Conservation (phyloP, 2,797 vertebrate genomes). For the Myotis vivesi region DNA sequence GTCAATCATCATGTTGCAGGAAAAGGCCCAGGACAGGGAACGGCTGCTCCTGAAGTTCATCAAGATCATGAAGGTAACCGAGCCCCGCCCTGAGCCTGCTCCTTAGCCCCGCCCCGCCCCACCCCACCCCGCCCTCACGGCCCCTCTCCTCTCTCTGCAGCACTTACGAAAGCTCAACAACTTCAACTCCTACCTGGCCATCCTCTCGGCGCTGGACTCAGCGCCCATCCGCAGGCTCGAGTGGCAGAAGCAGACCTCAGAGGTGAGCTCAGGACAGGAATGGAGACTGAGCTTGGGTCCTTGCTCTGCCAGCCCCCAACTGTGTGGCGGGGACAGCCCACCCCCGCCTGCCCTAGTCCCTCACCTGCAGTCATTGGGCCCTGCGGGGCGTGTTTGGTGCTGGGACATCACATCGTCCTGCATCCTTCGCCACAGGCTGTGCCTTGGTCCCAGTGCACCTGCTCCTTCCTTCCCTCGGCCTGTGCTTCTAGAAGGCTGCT, state of each 20-base stretch:
- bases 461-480: not conserved
- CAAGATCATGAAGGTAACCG: conserved; percentile 98
- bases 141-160: conserved; percentile 79
- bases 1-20: conserved; percentile 98
- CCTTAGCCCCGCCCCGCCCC: accelerated
- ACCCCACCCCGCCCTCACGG: not conserved
- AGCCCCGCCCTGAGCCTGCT: accelerated
- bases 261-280: conserved; percentile 85
- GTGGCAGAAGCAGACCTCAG: conserved; percentile 99
- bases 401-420: not conserved
- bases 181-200: conserved; percentile 99
- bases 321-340: not conserved
- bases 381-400: accelerated
- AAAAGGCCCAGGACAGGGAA: conserved; percentile 98
- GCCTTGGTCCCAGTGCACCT: not conserved
- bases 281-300: not conserved
- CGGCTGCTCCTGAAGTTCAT: conserved; percentile 98
- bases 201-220: conserved; percentile 97
- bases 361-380: too few relatives aligned
- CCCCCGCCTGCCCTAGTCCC: not conserved
- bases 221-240: conserved; percentile 97
- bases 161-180: conserved; percentile 99
- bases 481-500: not conserved
- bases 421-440: accelerated
- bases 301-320: not conserved